Percentiles rank a stretch among this genome's conserved stretches.
Conservation (phyloP, 2,797 vertebrate species). For the Arrhamphus sclerolepis region DNA sequence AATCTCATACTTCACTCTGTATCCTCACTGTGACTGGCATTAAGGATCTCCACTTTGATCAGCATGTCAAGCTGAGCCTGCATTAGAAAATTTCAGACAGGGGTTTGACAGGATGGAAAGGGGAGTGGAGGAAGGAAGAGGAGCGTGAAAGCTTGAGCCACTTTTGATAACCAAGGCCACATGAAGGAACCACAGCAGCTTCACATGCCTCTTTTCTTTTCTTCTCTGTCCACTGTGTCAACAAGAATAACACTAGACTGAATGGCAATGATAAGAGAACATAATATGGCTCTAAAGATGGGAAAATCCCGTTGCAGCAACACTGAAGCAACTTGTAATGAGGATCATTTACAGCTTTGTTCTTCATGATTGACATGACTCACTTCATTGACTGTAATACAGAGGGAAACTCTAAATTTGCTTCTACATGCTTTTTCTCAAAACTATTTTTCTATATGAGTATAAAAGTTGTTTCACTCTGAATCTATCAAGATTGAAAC, state of each 20-base stretch:
- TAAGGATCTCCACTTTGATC: slow-evolving; percentile 78
- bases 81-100: slow-evolving; percentile 54
- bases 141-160: slow-evolving; percentile 48
- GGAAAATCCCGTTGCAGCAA: slow-evolving; percentile 18
- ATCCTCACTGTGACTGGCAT: slow-evolving; percentile 70
- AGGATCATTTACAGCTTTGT: slow-evolving; percentile 20
- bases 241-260: slow-evolving; percentile 35
- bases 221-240: slow-evolving; percentile 31
- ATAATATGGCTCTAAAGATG: slow-evolving; percentile 56
- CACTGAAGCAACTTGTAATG: slow-evolving; percentile 11
- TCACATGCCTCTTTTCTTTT: slow-evolving; percentile 59
- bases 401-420: slow-evolving; percentile 3
- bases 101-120: slow-evolving; percentile 43
- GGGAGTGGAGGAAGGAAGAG: slow-evolving; percentile 8
- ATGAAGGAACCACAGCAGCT: slow-evolving; percentile 62
- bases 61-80: slow-evolving; percentile 58
- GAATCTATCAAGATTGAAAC: slow-evolving; percentile 56
- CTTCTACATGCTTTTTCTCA: slow-evolving; percentile 7
- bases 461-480: slow-evolving; percentile 27
- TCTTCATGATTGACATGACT: slow-evolving; percentile 15
- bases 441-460: slow-evolving; percentile 15
- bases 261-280: slow-evolving; percentile 43
- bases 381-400: slow-evolving; percentile 8
- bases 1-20: slow-evolving; percentile 77
- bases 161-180: slow-evolving; percentile 55